Base-by-base conservation (phyloP, 1,140 invertebrate species). In the Drosophila ironensis region DNA sequence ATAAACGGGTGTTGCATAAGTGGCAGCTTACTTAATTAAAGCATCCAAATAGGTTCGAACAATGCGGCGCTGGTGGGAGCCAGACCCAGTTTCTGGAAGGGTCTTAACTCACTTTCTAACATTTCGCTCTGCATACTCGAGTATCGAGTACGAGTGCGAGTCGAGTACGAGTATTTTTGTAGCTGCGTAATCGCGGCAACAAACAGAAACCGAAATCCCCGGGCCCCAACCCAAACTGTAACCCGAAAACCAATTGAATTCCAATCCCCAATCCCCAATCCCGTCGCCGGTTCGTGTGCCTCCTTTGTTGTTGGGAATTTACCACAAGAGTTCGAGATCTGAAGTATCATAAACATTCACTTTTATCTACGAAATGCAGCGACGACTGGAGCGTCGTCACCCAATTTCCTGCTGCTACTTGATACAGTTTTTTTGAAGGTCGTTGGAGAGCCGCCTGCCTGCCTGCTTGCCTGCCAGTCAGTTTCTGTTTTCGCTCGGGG, bases 261-360 rank as follows among this genome's bases (percentile, higher is more conserved):
- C 19, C 54, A 60, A 61, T 54, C 24, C 54, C 19, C 54, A 60
- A 61, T 54, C 24, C 54, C 40, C 30, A 61, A 37, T 51, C 44
- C 46, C 61, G 28, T 53, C 14, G 46, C 27, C 30, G 14, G 25
- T 9, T 25, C n/a, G 22, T 51, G 38, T 17, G 42, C 37, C 33
- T 30, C 56, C 17, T 42, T 30, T 69, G 38, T 22, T 27, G 38
- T 50, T 76, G 70, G 75, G 76, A 74, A 69, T 80, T 57, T 67
- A 38, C 53, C 75, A 73, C 75, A 74, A 69, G 53, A 54, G 56
- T 45, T 66, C 44, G 68, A 63, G 25, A 70, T 82, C 52, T 82
- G 46, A 82, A 84, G 80, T 80, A 75, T 71, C 80, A 74, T 80
- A 84, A 86, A 84, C 80, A 84, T 84, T 84, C 80, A 84, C 80